phyloP scores from a whole-genome alignment of 2,797 vertebrate species.

The Characodon lateralis region DNA sequence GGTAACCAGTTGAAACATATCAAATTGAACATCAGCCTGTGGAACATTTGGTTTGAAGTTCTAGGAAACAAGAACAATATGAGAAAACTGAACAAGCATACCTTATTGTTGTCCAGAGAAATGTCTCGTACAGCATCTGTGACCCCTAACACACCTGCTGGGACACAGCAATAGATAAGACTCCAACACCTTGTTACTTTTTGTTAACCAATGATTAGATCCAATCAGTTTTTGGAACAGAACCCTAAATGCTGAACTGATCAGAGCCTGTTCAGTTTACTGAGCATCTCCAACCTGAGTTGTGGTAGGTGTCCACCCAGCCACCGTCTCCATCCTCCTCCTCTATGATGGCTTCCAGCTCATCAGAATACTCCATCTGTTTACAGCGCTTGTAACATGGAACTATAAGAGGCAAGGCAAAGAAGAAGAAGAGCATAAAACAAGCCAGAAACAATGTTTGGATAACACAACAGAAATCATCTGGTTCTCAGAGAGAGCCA shows the following conservation, averaged over 20 bases:
- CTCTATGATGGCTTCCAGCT: constrained; percentile 98
- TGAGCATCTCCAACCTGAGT: constrained; percentile 83
- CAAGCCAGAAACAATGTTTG: no score
- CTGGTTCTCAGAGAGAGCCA: no score
- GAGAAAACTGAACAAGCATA: constrained; percentile 42
- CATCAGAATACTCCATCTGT: constrained; percentile 99
- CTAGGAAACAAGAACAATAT: not conserved
- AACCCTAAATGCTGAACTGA: not conserved
- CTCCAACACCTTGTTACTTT: not conserved
- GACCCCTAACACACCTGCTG: constrained; percentile 84
- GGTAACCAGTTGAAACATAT: no score
- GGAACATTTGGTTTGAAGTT: not conserved
- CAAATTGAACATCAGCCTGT: no score
- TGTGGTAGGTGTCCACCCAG: constrained; percentile 99
- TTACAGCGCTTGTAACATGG: constrained; percentile 98
- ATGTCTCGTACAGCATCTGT: constrained; percentile 92
- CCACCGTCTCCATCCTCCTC: constrained; percentile 98
- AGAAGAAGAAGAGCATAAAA: not conserved
- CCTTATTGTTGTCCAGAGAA: constrained; percentile 95
- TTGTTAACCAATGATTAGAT: not conserved
- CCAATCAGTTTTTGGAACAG: not conserved
- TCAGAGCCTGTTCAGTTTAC: not conserved
- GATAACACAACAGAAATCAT: no score
- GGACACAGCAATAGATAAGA: constrained; percentile 7
- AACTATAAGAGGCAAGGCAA: constrained; percentile 70